A percentile compares a stretch with the other conserved stretches of the same genome.
These are phyloP conservation scores for Neostethus bicornis DNA, from an alignment of 2,797 vertebrate genomes.

Conservation along the genomic window DNA sequence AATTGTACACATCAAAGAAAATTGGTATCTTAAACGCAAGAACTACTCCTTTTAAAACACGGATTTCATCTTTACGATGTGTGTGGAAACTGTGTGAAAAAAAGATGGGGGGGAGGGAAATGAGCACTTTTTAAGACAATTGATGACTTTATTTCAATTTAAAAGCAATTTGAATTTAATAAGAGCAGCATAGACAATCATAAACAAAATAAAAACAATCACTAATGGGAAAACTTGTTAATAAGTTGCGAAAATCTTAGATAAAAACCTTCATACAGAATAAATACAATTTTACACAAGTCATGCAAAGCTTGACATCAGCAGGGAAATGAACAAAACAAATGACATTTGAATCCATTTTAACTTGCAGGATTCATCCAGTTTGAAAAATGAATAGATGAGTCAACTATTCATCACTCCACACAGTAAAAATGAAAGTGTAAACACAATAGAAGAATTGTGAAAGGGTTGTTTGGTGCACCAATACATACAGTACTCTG, in stretches of 20 bases:
- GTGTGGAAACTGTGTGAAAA: too few relatives aligned
- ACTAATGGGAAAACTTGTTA: constrained; percentile 8
- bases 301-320: constrained; percentile 35
- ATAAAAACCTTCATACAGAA: constrained; percentile 46
- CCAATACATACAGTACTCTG: constrained; percentile 52
- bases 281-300: constrained; percentile 62
- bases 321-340: constrained; percentile 45
- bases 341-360: constrained; percentile 36
- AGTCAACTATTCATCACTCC: constrained; percentile 20
- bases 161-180: too few relatives aligned
- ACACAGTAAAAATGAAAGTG: constrained; percentile 8
- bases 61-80: too few relatives aligned
- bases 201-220: constrained; percentile 20
- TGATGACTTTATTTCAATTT: too few relatives aligned
- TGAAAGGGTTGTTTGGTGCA: constrained; percentile 45
- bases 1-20: too few relatives aligned
- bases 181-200: too few relatives aligned
- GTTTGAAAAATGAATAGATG: constrained; percentile 16
- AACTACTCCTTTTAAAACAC: too few relatives aligned
- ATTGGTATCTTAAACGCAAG: too few relatives aligned
- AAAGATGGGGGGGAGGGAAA: too few relatives aligned
- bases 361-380: constrained; percentile 15
- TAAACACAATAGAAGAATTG: constrained; percentile 9
- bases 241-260: constrained; percentile 46
- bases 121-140: too few relatives aligned